Percentiles rank a stretch among this genome's conserved stretches.
These are phyloP conservation scores for Sorex araneus DNA, from an alignment of 2,113 vertebrate species.

Conservation along the genomic window DNA sequence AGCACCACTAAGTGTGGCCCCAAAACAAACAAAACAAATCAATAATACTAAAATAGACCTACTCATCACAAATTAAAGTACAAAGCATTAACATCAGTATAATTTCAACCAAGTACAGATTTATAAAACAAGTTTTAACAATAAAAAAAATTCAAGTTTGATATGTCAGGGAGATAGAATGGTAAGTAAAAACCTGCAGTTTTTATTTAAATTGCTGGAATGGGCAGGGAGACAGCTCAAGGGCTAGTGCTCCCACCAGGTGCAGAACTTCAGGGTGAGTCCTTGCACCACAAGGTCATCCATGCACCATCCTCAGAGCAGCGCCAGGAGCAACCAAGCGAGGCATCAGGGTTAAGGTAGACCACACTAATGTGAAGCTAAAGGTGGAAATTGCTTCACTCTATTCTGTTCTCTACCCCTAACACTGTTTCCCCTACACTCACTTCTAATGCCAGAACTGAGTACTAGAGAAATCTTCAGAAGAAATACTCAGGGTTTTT, in stretches of 20 bases:
- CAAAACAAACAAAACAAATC: no score
- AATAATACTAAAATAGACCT: no score
- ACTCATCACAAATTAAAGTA: constrained; percentile 5
- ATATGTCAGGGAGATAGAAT: neutral
- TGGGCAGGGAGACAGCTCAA: neutral
- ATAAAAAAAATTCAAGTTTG: neutral
- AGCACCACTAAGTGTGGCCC: no score
- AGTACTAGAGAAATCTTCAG: neutral
- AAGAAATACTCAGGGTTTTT: neutral
- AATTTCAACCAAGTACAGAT: constrained; percentile 10
- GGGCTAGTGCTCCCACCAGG: no score
- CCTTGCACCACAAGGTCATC: no score
- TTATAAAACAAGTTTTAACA: constrained; percentile 25
- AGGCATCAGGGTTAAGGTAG: neutral
- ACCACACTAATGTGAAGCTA: constrained; percentile 1
- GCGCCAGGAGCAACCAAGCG: no score
- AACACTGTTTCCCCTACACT: neutral
- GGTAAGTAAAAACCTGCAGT: neutral
- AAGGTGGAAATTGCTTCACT: neutral
- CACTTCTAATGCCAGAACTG: neutral
- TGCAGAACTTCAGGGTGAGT: no score
- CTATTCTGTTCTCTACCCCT: neutral
- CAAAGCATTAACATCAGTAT: constrained; percentile 24
- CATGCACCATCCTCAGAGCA: no score
- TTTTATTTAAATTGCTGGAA: neutral